Base-by-base conservation (phyloP, 2,888 invertebrate genomes). In the Nemotelus pantherinus region DNA sequence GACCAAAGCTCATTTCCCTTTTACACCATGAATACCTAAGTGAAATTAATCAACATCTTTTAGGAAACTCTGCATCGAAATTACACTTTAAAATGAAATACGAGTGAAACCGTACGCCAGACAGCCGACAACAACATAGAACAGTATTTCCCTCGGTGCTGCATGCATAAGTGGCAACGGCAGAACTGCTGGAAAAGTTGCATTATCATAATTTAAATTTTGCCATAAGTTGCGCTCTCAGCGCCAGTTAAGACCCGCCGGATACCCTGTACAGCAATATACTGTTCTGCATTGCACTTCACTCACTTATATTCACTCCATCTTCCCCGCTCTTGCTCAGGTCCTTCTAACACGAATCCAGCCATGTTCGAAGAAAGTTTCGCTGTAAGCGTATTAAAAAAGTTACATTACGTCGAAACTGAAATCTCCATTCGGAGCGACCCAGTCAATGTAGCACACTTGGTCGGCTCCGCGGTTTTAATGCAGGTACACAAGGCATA, bases 131-230 rank as follows among this genome's bases (percentile, higher is more conserved):
- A 10, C 39, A 67, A 39, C 65, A 65, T 65, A 25, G 25, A 25
- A 25, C 25, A 0, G 25, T 25, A 50, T 67, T 67, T 10, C 64
- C 44, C n/a, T 9, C n/a, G 43, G 63, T 43, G 39, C 63, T 4
- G 63, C 63, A 63, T 63, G 3, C 63, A 67, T n/a, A 48, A 67
- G 47, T n/a, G 67, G 60, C 3, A 39, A 50, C 9, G 50, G 25
- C 39, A 41, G 63, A 47, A 25, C 47, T 67, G 3, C 50, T 6
- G 48, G 48, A 67, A 47, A 67, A 48, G 7, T 67, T 67, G 25
- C 67, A 67, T 67, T 67, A 67, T 67, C 67, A 67, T 67, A 67
- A 67, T 67, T 67, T 44, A 67, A 67, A 67, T 67, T 67, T n/a
- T 50, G 7, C 67, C 67, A 48, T 47, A 67, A 67, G 67, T 67